Evolutionary conservation across 2,888 invertebrate genomes (phyloP), one percentile per base, ranked within the genome.

Genomic region (Caenorhabditis sp.): DNA sequence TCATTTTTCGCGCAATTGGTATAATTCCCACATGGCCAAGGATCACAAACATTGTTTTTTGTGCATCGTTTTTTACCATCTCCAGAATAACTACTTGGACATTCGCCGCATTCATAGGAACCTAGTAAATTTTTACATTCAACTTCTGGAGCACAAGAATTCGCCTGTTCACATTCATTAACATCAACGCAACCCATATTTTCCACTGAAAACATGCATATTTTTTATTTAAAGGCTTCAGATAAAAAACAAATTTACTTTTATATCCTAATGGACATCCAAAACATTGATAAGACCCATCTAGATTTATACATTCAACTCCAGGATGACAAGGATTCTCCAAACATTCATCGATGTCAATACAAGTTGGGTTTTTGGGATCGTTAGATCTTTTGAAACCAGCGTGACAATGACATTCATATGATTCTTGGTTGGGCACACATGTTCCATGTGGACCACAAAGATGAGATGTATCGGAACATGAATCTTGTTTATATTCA

Each of bases 121-220:
- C 97, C 97, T 78, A 91, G 90, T 0, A 93, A 94, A 87, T 97
- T 97, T 69, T 93, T 92, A 87, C 97, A 97, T 25, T 92, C 90
- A 0, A 95, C 96, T 83, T 90, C 89, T 0, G 96, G 95, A 80
- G 90, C 90, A 88, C 97, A 97, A 1, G 96, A 95, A 86, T 94
- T 93, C 82, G 92, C 91, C 0, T 90, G 88, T 21, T 90, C 89
- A 88, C 97, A 97, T 89, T 97, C 97, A 87, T 97, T 92, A 61
- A 96, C 91, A 88, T 97, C 97, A 1, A 90, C 90, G 87, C 97
- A 97, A n/a, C 64, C 58, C 10, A 81, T 67, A 12, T 86, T 85
- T 60, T 50, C 52, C 78, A 43, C 43, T 43, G 43, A 43, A 43
- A 12, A 12, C 31, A 31, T 7, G 4, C 4, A 31, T 31, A 14